Evolutionary conservation across 2,113 vertebrate species (phyloP).

Genomic region (Gobius niger): DNA sequence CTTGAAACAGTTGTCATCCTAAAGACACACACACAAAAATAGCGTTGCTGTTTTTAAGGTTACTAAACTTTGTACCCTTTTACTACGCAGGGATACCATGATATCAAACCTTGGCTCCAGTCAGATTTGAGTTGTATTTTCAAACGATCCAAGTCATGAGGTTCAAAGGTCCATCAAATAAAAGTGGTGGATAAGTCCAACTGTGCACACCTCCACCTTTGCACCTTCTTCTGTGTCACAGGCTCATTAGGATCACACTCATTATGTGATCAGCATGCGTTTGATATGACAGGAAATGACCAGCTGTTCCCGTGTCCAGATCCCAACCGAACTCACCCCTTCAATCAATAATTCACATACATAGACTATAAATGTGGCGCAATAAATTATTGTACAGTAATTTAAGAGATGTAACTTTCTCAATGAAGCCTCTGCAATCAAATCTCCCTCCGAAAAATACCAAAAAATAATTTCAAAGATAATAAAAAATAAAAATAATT

Average conservation of each 20-base stretch:
- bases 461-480: too few species aligned
- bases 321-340: background rate
- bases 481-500: too few species aligned
- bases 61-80: background rate
- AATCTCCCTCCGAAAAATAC: too few species aligned
- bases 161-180: background rate
- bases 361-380: background rate
- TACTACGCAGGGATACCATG: background rate
- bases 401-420: too few species aligned
- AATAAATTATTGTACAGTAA: too few species aligned
- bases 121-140: background rate
- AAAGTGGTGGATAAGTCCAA: background rate
- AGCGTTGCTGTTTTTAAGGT: too few species aligned
- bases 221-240: background rate
- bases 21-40: too few species aligned
- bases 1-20: background rate
- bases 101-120: background rate
- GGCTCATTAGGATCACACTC: slow-evolving; percentile 12
- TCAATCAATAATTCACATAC: background rate
- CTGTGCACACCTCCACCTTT: slow-evolving; percentile 1
- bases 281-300: slow-evolving; percentile 10
- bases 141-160: background rate
- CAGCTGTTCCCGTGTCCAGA: slow-evolving; percentile 8
- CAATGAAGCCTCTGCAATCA: too few species aligned
- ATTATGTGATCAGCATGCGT: slow-evolving; percentile 11